phyloP scores from a whole-genome alignment of 2,888 invertebrate species.

The Lasioglossum leucozonium region DNA sequence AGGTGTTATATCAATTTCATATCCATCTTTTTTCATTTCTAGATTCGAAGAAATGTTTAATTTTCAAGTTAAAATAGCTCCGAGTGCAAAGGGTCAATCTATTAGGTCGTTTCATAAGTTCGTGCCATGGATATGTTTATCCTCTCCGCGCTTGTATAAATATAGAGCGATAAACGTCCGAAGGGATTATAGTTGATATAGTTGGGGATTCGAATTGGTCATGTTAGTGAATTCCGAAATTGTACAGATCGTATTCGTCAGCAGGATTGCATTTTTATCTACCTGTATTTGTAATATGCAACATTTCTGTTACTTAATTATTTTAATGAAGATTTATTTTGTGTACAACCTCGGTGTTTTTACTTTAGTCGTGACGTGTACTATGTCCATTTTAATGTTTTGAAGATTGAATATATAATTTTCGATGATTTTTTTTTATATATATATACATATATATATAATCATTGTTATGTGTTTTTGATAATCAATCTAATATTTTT shows the following conservation, averaged over 20 bases:
- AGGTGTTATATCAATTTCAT: no score
- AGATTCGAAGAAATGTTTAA: no score
- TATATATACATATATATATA: constrained; percentile 7
- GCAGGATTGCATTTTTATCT: background rate
- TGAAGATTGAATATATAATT: constrained; percentile 8
- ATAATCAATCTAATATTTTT: constrained; percentile 20
- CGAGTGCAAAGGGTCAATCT: no score
- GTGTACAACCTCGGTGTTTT: constrained; percentile 7
- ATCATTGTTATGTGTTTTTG: constrained; percentile 21
- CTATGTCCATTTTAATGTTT: background rate
- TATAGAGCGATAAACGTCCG: no score
- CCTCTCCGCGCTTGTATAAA: no score
- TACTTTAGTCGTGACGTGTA: background rate
- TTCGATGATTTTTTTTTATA: constrained; percentile 15
- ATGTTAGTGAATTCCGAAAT: background rate
- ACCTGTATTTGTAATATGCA: background rate
- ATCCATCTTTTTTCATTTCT: no score
- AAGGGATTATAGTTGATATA: no score
- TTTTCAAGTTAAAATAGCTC: no score
- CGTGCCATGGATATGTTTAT: no score
- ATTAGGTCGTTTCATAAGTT: no score
- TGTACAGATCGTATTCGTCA: background rate
- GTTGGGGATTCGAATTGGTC: no score
- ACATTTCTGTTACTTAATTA: constrained; percentile 2
- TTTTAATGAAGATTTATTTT: constrained; percentile 42